These are phyloP conservation scores for Chaitophorus viminalis DNA, from an alignment of 2,888 invertebrate genomes.

Conservation along the genomic window DNA sequence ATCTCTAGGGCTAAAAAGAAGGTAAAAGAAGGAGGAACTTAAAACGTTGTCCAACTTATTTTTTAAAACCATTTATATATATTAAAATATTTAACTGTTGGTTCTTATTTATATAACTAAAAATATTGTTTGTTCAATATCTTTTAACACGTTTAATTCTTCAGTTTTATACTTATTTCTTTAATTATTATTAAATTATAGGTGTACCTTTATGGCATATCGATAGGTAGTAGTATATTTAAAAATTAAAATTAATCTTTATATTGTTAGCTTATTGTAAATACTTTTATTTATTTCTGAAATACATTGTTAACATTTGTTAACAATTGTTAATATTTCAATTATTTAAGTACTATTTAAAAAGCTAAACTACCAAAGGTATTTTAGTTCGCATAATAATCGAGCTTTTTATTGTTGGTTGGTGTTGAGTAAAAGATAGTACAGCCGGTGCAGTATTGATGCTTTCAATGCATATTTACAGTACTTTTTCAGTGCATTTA, in stretches of 20 bases:
- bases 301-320: too few species aligned
- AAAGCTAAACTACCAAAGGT: not conserved
- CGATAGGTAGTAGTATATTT: too few species aligned
- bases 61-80: not conserved
- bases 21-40: too few species aligned
- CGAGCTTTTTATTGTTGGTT: not conserved
- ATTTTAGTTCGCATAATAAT: not conserved
- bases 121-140: not conserved
- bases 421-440: not conserved
- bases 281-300: too few species aligned
- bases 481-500: not conserved
- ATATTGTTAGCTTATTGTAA: too few species aligned
- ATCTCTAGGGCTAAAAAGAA: not conserved
- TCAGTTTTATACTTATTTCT: not conserved
- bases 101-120: not conserved
- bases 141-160: not conserved
- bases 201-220: too few species aligned
- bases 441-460: constrained; percentile 11
- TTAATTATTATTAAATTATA: not conserved
- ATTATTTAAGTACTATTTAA: not conserved
- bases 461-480: constrained; percentile 25
- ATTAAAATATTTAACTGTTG: not conserved
- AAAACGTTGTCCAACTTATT: not conserved
- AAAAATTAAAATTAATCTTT: too few species aligned
- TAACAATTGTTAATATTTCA: not conserved